A percentile compares a stretch with the other conserved stretches of the same genome.
These are phyloP conservation scores for Hippopotamus amphibius DNA, from an alignment of 2,113 vertebrate species.

Conservation along the genomic window DNA sequence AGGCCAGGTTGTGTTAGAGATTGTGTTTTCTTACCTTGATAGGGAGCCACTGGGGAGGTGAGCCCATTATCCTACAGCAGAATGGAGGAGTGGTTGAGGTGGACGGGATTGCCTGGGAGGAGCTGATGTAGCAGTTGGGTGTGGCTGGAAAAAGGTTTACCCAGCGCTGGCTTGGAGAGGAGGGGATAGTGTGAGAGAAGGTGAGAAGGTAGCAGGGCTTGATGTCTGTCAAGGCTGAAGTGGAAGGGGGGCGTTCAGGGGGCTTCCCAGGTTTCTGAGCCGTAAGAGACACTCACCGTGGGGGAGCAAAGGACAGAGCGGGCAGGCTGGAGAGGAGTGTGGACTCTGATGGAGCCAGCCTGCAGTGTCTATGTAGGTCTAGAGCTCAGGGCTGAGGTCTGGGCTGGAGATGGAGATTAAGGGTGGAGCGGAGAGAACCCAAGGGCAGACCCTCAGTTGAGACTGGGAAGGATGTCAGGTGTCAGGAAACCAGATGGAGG, in stretches of 20 bases:
- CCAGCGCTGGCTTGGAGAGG: background rate
- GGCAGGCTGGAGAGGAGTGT: background rate
- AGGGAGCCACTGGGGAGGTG: background rate
- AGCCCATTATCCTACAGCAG: background rate
- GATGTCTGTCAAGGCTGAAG: background rate
- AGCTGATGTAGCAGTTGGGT: background rate
- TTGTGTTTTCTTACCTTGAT: background rate
- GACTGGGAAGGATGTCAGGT: background rate
- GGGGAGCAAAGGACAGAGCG: background rate
- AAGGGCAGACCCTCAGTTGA: background rate
- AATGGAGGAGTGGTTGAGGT: background rate
- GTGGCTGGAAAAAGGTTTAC: background rate
- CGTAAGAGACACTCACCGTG: too few relatives aligned
- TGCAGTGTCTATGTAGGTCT: background rate
- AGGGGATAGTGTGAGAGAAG: background rate
- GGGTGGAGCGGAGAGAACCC: background rate
- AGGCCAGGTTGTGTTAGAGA: background rate
- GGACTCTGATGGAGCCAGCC: background rate
- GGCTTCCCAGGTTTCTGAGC: background rate
- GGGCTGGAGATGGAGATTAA: background rate
- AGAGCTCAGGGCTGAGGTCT: background rate
- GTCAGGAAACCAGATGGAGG: background rate
- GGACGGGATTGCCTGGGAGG: background rate
- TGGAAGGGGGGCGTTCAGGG: background rate
- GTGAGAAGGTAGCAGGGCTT: background rate